Evolutionary conservation across 2,797 vertebrate genomes (phyloP), one percentile per base, ranked within the genome.

Genomic region (Sebastolobus altivelis): DNA sequence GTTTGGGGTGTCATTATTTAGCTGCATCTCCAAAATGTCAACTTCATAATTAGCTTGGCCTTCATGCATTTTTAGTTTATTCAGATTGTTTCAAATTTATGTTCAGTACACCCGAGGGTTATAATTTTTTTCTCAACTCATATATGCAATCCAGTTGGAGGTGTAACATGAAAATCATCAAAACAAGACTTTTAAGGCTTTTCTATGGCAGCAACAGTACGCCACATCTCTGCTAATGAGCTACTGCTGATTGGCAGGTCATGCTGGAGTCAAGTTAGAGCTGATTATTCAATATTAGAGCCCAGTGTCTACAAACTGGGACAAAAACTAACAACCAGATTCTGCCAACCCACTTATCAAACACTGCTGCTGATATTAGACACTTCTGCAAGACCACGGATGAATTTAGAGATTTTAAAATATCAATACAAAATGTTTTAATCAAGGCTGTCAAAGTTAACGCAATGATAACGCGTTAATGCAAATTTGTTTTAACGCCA

Each of bases 11-110:
- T 60, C 25, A 16, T 77, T 65, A 54, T 7, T 13, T 31, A 14
- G 22, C 61, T 65, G 65, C 66, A 10, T 60, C 8, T 74, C 33
- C 22, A 54, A 72, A 81, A 77, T 85, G 59, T 75, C 72, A 73
- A 11, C 6, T 35, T 40, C 72, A n/a, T 68, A 35, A 69, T 85
- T 59, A 71, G 33, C 54, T 6, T 14, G 10, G 11, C 22, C 4
- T 22, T 79, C 4, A 18, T 9, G 35, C 8, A 55, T 43, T 55
- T 75, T 58, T 3, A 40, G 4, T 18, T 14, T 38, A 56, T 67
- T 65, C 40, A 59, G 13, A 25, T 61, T 31, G 14, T 55, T 63
- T 58, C 0, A 59, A 79, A 68, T 67, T 49, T 56, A n/a, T n/a
- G 25, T 43, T 67, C 10, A 69, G 43, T 38, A 14, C 25, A 75